Evolutionary conservation across 2,888 invertebrate species (phyloP).

Genomic region (Pristionchus entomophagus): DNA sequence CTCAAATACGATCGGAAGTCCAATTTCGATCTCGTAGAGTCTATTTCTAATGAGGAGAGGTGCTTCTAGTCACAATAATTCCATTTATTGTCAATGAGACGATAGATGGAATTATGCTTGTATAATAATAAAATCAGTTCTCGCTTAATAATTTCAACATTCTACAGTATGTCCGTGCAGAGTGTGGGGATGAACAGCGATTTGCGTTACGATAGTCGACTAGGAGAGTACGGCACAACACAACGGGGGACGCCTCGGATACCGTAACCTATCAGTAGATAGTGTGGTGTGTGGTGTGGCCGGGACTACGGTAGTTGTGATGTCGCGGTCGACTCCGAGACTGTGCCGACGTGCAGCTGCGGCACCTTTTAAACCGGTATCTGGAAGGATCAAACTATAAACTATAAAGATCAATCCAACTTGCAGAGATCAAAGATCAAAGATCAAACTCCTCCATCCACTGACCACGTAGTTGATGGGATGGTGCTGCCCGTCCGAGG

Average conservation of each 20-base stretch:
- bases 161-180: conserved; percentile 4
- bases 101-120: too few relatives aligned
- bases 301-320: not conserved
- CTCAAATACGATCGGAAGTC: too few relatives aligned
- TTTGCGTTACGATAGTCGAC: conserved; percentile 3
- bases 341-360: not conserved
- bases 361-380: not conserved
- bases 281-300: not conserved
- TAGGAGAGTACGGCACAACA: not conserved
- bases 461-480: conserved; percentile 41
- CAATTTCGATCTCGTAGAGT: too few relatives aligned
- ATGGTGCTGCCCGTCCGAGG: conserved; percentile 34
- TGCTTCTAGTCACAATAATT: too few relatives aligned
- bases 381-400: not conserved
- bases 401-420: not conserved
- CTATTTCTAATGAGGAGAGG: too few relatives aligned
- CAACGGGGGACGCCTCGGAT: too few relatives aligned
- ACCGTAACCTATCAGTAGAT: not conserved
- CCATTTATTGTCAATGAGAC: too few relatives aligned
- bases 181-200: not conserved
- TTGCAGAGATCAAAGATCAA: too few relatives aligned
- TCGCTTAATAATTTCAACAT: conserved; percentile 18
- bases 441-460: too few relatives aligned
- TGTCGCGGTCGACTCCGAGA: not conserved
- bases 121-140: conserved; percentile 32